Evolutionary conservation across 2,888 invertebrate species (phyloP), one percentile per base, ranked within the genome.

Genomic region (Eilema depressum): DNA sequence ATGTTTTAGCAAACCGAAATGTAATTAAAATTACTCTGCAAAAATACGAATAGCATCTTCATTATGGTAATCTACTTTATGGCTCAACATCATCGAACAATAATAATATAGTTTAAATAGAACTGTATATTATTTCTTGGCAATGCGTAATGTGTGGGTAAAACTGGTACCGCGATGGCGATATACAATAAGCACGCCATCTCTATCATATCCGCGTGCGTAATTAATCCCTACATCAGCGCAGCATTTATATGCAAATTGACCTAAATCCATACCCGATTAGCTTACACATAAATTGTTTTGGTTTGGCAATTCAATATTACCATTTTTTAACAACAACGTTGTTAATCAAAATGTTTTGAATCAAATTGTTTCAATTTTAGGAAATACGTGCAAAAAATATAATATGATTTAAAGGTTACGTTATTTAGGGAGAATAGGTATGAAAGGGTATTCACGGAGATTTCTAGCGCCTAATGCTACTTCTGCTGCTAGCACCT

Each of bases 161-260:
- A 57, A 53, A 10, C 56, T 33, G 53, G 69, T 23, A 68, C 63
- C 63, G 56, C 25, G 71, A 63, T 68, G 68, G 56, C 25, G 71
- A 63, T 68, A 69, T 65, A 70, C 64, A 74, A 73, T 82, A 67
- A 70, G 57, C 64, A 70, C 69, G 72, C 69, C 64, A 71, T 64
- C 61, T 77, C 59, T 56, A 69, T 80, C 57, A 73, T 68, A 74
- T 64, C 71, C 74, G 68, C 69, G 66, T 73, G 63, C 71, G 73
- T 77, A 73, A 82, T 80, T 82, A 82, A 80, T 77, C 71, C 77
- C 12, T 69, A 77, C 69, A 82, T 77, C 73, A 79, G 74, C 60
- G 62, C 66, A 68, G 70, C 63, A 75, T 82, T 79, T 74, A 69
- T 70, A 76, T 79, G 71, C 65, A 74, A 80, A 82, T 77, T 70